A percentile compares a stretch with the other conserved stretches of the same genome.
Conservation (phyloP, 2,888 invertebrate genomes). For the Archaeoteleia sp. region DNA sequence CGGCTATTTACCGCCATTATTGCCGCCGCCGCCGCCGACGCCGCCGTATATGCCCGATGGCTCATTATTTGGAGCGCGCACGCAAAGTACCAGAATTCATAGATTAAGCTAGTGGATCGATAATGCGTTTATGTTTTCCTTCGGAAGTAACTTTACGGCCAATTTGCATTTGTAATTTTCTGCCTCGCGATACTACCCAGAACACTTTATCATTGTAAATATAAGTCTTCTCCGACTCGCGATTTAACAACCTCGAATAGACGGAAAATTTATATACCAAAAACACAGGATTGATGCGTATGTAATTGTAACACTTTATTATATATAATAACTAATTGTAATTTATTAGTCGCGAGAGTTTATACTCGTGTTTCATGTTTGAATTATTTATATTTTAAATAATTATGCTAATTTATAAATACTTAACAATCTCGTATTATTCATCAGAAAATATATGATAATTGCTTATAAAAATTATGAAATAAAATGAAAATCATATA, state of each 20-base stretch:
- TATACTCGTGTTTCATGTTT: too few relatives aligned
- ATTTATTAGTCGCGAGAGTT: too few relatives aligned
- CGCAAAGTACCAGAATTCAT: constrained; percentile 40
- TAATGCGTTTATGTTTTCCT: constrained; percentile 45
- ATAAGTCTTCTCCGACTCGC: constrained; percentile 8
- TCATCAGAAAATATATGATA: too few relatives aligned
- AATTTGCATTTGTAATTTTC: constrained; percentile 44
- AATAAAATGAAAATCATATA: too few relatives aligned
- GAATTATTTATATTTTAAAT: too few relatives aligned
- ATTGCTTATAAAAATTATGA: too few relatives aligned
- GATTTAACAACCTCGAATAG: constrained; percentile 16
- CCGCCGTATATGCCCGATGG: constrained; percentile 18
- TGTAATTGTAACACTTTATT: too few relatives aligned
- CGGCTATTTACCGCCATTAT: constrained; percentile 46
- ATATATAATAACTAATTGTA: too few relatives aligned
- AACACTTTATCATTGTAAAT: constrained; percentile 27
- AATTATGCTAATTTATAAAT: too few relatives aligned
- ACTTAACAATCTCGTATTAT: too few relatives aligned
- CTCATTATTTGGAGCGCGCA: constrained; percentile 35
- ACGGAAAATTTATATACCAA: constrained; percentile 3
- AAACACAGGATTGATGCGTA: too few relatives aligned
- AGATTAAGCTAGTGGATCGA: constrained; percentile 38
- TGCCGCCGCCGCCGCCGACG: constrained; percentile 31
- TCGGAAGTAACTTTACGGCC: constrained; percentile 27
- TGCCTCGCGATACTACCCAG: constrained; percentile 21